Evolutionary conservation across 2,888 invertebrate species (phyloP).

Genomic region (Teleiodes luculella): DNA sequence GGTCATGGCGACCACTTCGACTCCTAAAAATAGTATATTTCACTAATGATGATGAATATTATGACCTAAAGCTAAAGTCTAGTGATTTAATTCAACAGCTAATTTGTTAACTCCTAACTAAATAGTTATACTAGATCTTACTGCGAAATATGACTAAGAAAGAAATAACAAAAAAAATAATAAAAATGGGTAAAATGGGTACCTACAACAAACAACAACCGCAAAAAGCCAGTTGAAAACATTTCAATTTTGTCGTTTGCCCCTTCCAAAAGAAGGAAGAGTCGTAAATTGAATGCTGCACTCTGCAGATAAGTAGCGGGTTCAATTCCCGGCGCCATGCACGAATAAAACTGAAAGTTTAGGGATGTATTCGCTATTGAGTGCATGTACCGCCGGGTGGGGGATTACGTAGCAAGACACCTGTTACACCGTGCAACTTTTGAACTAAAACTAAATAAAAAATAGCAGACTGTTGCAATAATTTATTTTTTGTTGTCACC

Average conservation of each 20-base stretch:
- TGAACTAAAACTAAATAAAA: no score
- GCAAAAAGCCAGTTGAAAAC: neutral
- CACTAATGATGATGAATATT: no score
- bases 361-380: constrained; percentile 20
- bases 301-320: constrained; percentile 45
- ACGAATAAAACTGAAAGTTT: constrained; percentile 39
- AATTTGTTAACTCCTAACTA: no score
- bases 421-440: neutral
- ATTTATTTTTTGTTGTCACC: no score
- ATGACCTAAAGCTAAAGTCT: no score
- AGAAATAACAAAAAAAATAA: no score
- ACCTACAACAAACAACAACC: neutral
- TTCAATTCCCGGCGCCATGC: constrained; percentile 35
- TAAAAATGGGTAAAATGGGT: constrained; percentile 20
- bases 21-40: no score
- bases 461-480: no score
- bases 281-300: constrained; percentile 36
- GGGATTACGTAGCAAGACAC: constrained; percentile 13
- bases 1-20: no score
- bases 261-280: neutral
- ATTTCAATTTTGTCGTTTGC: neutral
- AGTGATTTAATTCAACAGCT: no score
- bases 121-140: no score
- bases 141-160: no score
- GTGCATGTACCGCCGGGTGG: constrained; percentile 15